Conservation (phyloP, 1,140 invertebrate species). For the Colletes gigas region DNA sequence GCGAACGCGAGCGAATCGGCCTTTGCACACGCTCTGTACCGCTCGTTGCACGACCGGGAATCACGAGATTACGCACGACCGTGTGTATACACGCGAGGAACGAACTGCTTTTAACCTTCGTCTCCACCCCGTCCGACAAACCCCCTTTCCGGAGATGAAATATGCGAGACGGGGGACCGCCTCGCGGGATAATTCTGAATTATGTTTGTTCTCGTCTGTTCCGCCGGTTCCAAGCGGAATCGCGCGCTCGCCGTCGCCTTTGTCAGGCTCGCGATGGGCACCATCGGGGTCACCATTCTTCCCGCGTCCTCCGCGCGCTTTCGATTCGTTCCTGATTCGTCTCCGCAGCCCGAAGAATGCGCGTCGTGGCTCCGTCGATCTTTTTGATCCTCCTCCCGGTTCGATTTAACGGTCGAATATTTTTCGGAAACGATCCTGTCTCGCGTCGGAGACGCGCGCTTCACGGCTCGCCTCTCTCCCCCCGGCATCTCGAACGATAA, state of each 20-base stretch:
- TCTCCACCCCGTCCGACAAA: constrained; percentile 61
- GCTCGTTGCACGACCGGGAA: constrained; percentile 38
- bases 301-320: constrained; percentile 19
- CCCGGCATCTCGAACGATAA: constrained; percentile 6
- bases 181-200: constrained; percentile 78
- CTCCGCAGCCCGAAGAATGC: constrained; percentile 34
- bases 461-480: no score
- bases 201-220: constrained; percentile 75
- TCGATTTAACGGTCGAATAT: constrained; percentile 42
- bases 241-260: constrained; percentile 54
- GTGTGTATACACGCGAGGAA: constrained; percentile 23
- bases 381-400: constrained; percentile 36
- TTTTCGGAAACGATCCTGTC: constrained; percentile 40
- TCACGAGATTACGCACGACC: constrained; percentile 45
- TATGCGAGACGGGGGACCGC: constrained; percentile 71
- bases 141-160: constrained; percentile 74
- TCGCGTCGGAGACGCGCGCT: no score
- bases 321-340: constrained; percentile 47
- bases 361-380: constrained; percentile 44
- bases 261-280: constrained; percentile 61
- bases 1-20: neutral
- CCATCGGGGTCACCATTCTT: constrained; percentile 48
- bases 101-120: constrained; percentile 47
- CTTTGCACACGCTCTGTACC: neutral
- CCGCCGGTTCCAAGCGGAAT: constrained; percentile 58